Percentiles rank a stretch among this genome's conserved stretches.
phyloP scores from a whole-genome alignment of 1,140 invertebrate genomes.

The Drosophila guanche region DNA sequence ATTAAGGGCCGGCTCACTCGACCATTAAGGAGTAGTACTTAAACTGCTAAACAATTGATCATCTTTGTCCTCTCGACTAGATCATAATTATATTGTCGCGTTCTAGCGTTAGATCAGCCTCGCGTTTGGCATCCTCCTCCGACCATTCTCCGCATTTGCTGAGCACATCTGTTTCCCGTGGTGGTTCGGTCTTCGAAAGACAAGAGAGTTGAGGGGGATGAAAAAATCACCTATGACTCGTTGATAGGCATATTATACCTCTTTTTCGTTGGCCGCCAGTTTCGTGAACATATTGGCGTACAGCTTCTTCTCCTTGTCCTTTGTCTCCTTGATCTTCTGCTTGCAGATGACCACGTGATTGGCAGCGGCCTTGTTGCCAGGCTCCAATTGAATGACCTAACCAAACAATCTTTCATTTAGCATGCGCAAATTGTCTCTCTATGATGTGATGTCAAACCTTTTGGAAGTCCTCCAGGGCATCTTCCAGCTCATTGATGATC shows the following conservation, averaged over 20 bases:
- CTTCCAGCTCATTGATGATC: conserved; percentile 90
- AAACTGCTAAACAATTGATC: conserved; percentile 24
- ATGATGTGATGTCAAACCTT: conserved; percentile 84
- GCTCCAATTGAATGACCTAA: conserved; percentile 86
- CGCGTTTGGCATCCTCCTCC: conserved; percentile 85
- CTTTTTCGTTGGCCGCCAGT: conserved; percentile 91
- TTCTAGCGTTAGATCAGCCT: conserved; percentile 76
- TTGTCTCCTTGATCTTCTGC: conserved; percentile 89
- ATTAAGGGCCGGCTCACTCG: conserved; percentile 6
- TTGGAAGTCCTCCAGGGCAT: conserved; percentile 92
- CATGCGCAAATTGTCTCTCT: no score
- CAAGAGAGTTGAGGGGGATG: not conserved
- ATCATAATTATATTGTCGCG: conserved; percentile 83
- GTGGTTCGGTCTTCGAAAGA: conserved; percentile 83
- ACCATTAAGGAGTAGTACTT: conserved; percentile 17
- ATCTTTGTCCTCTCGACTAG: conserved; percentile 32
- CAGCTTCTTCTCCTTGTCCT: conserved; percentile 93
- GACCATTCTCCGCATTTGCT: conserved; percentile 88
- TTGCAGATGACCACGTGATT: conserved; percentile 91
- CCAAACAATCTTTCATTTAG: no score
- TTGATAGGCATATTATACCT: conserved; percentile 85
- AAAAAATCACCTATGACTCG: conserved; percentile 9
- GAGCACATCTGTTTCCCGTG: conserved; percentile 85
- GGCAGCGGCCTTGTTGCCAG: conserved; percentile 89
- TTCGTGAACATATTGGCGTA: conserved; percentile 98